A percentile compares a stretch with the other conserved stretches of the same genome.
Evolutionary conservation across 1,140 invertebrate genomes (phyloP).

Genomic region (Panagrolaimus sp.): DNA sequence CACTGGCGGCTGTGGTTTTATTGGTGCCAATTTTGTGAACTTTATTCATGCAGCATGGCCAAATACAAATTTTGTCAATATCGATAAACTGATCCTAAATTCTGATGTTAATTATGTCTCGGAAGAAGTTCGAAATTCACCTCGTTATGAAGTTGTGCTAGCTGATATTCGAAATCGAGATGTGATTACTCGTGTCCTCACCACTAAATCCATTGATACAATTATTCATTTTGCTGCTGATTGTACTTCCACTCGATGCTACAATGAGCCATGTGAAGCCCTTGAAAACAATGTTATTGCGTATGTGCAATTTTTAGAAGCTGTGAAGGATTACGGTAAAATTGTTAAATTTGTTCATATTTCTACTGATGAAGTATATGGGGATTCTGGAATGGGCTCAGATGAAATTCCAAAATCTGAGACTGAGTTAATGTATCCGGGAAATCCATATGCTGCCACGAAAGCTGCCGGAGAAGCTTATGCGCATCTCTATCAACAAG

Average conservation of each 20-base stretch:
- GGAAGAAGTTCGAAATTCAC: slow-evolving; percentile 40
- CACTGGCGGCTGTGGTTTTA: slow-evolving; percentile 57
- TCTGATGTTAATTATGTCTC: slow-evolving; percentile 53
- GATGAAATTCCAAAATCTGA: slow-evolving; percentile 47
- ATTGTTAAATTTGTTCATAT: slow-evolving; percentile 58
- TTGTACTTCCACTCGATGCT: slow-evolving; percentile 56
- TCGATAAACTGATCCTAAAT: slow-evolving; percentile 56
- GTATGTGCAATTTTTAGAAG: slow-evolving; percentile 53
- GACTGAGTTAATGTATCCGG: slow-evolving; percentile 43
- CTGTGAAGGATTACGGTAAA: slow-evolving; percentile 45
- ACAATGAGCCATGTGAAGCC: slow-evolving; percentile 48
- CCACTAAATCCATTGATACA: slow-evolving; percentile 50
- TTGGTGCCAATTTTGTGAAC: slow-evolving; percentile 56
- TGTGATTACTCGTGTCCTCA: slow-evolving; percentile 37
- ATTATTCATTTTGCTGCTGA: slow-evolving; percentile 57
- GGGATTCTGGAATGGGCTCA: slow-evolving; percentile 46
- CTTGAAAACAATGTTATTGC: slow-evolving; percentile 56
- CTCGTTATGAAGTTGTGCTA: slow-evolving; percentile 45
- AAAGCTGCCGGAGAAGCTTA: slow-evolving; percentile 55
- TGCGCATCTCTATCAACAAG: slow-evolving; percentile 38
- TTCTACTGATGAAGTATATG: slow-evolving; percentile 59
- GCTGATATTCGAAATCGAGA: slow-evolving; percentile 46
- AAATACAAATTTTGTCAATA: slow-evolving; percentile 45
- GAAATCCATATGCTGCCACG: slow-evolving; percentile 59
- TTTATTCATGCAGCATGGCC: slow-evolving; percentile 47